Evolutionary conservation across 2,888 invertebrate species (phyloP).

Genomic region (Rhagophthalmus giganteus): DNA sequence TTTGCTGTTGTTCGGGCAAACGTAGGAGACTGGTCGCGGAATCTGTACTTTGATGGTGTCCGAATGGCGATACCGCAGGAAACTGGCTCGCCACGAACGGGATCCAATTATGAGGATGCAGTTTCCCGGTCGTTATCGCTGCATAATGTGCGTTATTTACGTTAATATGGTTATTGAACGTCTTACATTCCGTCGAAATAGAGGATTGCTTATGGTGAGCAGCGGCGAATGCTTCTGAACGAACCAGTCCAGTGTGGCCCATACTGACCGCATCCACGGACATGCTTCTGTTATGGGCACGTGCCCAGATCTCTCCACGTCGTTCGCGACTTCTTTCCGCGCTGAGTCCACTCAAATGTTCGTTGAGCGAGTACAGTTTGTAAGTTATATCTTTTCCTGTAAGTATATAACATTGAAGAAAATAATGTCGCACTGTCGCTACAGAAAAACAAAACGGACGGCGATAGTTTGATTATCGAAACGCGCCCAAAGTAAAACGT

Average conservation of each 20-base stretch:
- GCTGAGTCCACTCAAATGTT: constrained; percentile 65
- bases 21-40: constrained; percentile 59
- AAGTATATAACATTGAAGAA: too few relatives aligned
- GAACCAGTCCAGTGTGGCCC: constrained; percentile 72
- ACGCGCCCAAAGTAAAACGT: too few relatives aligned
- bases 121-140: constrained; percentile 59
- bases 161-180: too few relatives aligned
- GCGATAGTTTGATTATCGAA: too few relatives aligned
- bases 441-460: too few relatives aligned
- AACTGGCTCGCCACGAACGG: constrained; percentile 75
- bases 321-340: constrained; percentile 48
- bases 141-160: constrained; percentile 40
- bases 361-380: constrained; percentile 80
- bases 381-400: constrained; percentile 80
- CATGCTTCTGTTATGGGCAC: constrained; percentile 68
- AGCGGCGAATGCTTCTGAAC: constrained; percentile 66
- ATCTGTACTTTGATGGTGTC: constrained; percentile 18
- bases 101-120: constrained; percentile 65
- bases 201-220: constrained; percentile 55
- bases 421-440: too few relatives aligned
- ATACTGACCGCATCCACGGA: constrained; percentile 80
- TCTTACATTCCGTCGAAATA: constrained; percentile 56
- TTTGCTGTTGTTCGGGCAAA: constrained; percentile 37
- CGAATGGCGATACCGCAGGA: constrained; percentile 69
- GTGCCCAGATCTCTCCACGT: constrained; percentile 52